Evolutionary conservation across 2,888 invertebrate species (phyloP).

Genomic region (Toxonevra muliebris): DNA sequence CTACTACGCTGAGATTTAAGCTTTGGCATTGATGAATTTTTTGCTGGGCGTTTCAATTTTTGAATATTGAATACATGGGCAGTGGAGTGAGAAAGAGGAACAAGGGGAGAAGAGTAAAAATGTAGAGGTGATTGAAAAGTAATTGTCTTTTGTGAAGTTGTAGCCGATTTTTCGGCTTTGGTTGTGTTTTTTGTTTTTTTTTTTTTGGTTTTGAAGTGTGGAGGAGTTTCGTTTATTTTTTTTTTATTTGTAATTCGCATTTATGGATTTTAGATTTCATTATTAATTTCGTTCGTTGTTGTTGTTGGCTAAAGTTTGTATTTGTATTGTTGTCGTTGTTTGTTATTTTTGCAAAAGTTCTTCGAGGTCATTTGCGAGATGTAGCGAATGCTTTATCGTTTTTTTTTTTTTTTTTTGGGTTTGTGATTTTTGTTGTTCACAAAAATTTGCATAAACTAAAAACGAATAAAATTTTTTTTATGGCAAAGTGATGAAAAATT

Average conservation of each 20-base stretch:
- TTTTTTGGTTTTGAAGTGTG: constrained; percentile 3
- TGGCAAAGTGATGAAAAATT: too few relatives aligned
- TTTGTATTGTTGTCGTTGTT: too few relatives aligned
- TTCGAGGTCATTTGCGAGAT: constrained; percentile 36
- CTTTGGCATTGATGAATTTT: constrained; percentile 43
- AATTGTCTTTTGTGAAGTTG: constrained; percentile 31
- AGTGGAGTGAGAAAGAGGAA: too few relatives aligned
- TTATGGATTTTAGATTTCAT: constrained; percentile 12
- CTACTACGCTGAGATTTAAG: constrained; percentile 1
- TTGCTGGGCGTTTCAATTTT: constrained; percentile 42
- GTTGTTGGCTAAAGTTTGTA: too few relatives aligned
- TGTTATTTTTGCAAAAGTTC: constrained; percentile 9
- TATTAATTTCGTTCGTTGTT: not conserved
- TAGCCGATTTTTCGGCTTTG: constrained; percentile 17
- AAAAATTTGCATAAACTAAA: too few relatives aligned
- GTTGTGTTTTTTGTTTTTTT: constrained; percentile 9
- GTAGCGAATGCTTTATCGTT: constrained; percentile 8
- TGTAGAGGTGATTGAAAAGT: constrained; percentile 34
- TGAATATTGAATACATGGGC: not conserved
- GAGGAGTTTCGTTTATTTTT: not conserved
- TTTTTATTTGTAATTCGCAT: not conserved
- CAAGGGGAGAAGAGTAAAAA: too few relatives aligned
- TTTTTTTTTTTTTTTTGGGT: too few relatives aligned
- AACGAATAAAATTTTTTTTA: too few relatives aligned
- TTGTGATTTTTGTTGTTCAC: too few relatives aligned